These are phyloP conservation scores for Orthosia incerta DNA, from an alignment of 2,888 invertebrate genomes.

Conservation along the genomic window DNA sequence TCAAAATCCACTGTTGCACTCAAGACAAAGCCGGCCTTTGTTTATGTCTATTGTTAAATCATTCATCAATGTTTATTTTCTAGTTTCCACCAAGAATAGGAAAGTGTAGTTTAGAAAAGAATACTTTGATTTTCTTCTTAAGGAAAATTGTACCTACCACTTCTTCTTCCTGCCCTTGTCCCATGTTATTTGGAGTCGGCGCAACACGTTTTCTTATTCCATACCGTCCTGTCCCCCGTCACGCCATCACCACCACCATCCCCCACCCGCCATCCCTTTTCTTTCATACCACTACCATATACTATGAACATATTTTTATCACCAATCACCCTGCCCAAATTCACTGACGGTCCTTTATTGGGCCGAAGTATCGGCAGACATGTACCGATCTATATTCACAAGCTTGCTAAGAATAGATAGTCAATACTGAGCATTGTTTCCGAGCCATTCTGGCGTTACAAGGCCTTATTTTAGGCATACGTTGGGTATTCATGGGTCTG, in stretches of 20 bases:
- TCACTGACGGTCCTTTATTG: slow-evolving; percentile 24
- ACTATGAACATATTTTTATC: neutral
- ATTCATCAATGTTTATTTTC: too few species aligned
- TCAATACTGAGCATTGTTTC: slow-evolving; percentile 43
- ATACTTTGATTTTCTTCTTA: neutral
- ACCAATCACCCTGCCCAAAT: slow-evolving; percentile 15
- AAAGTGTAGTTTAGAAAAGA: neutral
- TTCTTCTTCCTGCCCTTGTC: too few species aligned
- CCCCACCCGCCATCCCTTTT: too few species aligned
- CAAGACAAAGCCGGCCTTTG: too few species aligned
- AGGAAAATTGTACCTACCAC: neutral
- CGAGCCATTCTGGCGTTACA: slow-evolving; percentile 19
- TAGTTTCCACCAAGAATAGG: neutral
- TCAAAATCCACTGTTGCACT: too few species aligned
- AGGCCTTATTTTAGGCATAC: slow-evolving; percentile 24
- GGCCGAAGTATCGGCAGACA: slow-evolving; percentile 10
- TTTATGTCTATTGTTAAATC: too few species aligned
- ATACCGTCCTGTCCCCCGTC: too few species aligned
- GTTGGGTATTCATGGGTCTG: neutral
- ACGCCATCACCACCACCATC: too few species aligned
- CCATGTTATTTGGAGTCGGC: too few species aligned
- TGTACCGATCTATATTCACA: slow-evolving; percentile 29
- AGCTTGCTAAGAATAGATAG: slow-evolving; percentile 40
- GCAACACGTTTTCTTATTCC: too few species aligned
- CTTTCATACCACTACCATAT: neutral